phyloP scores from a whole-genome alignment of 2,113 vertebrate species.

The Platanista minor region DNA sequence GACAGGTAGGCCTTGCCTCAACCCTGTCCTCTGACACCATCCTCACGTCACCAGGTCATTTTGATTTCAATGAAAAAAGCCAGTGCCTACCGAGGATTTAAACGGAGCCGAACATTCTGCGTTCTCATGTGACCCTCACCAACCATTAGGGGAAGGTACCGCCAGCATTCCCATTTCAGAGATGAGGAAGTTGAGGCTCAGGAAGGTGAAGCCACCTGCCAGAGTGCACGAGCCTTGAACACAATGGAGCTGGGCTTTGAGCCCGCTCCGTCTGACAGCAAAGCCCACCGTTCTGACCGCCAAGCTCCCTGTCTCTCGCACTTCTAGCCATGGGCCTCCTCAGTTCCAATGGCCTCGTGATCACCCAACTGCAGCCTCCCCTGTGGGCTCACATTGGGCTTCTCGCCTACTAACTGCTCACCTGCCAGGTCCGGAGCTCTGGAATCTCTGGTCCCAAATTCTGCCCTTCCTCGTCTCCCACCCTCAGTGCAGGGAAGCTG shows the following conservation, averaged over 20 bases:
- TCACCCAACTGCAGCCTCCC: neutral
- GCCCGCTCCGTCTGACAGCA: no score
- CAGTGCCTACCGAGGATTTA: neutral
- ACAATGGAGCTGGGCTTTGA: neutral
- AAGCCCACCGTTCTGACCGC: neutral
- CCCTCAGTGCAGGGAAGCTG: no score
- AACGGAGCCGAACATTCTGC: neutral
- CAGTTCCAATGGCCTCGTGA: accelerated
- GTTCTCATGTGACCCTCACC: neutral
- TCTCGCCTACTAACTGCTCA: neutral
- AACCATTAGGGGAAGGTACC: neutral
- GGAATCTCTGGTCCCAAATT: neutral
- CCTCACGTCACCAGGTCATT: neutral
- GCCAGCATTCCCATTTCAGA: neutral
- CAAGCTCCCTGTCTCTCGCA: accelerated
- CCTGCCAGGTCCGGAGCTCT: neutral
- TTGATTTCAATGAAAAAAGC: neutral
- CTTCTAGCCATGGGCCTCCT: accelerated
- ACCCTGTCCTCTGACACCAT: neutral
- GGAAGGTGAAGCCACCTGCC: neutral
- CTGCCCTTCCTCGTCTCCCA: no score
- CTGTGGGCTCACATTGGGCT: no score
- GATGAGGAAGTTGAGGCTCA: neutral
- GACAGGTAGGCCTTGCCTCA: neutral
- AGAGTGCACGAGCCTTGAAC: no score